Conservation (phyloP, 2,113 vertebrate species). For the Eptesicus fuscus region DNA sequence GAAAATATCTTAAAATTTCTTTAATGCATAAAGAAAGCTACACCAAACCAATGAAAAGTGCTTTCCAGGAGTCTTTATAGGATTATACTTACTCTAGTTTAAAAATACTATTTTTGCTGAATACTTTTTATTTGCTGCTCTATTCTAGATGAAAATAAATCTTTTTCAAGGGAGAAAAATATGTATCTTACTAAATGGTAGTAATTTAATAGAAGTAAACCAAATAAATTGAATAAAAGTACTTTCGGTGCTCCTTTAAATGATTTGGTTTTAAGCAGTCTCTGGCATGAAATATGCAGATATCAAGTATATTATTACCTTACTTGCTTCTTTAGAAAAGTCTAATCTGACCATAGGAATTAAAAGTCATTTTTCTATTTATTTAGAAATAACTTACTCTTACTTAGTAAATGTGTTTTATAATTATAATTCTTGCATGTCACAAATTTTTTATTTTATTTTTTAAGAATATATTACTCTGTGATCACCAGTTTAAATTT, state of each 20-base stretch:
- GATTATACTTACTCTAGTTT: neutral
- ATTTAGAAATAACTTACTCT: neutral
- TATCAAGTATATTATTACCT: neutral
- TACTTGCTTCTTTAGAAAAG: neutral
- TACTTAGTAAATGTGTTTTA: neutral
- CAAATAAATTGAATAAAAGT: neutral
- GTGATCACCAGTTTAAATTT: neutral
- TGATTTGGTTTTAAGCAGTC: neutral
- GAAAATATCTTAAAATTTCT: slow-evolving; percentile 30
- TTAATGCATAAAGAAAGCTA: neutral
- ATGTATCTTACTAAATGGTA: neutral
- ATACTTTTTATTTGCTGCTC: neutral
- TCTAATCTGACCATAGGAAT: neutral
- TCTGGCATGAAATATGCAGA: neutral
- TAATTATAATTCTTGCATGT: neutral
- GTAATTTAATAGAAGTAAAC: slow-evolving; percentile 1
- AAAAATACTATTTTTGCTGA: neutral
- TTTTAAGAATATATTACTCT: neutral
- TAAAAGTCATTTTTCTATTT: neutral
- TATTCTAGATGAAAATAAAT: neutral
- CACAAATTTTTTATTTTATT: neutral
- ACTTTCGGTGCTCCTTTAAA: neutral
- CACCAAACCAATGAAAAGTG: neutral
- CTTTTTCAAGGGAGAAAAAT: neutral
- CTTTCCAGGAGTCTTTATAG: neutral